These are phyloP conservation scores for Formica exsecta DNA, from an alignment of 1,140 invertebrate species.

Conservation along the genomic window DNA sequence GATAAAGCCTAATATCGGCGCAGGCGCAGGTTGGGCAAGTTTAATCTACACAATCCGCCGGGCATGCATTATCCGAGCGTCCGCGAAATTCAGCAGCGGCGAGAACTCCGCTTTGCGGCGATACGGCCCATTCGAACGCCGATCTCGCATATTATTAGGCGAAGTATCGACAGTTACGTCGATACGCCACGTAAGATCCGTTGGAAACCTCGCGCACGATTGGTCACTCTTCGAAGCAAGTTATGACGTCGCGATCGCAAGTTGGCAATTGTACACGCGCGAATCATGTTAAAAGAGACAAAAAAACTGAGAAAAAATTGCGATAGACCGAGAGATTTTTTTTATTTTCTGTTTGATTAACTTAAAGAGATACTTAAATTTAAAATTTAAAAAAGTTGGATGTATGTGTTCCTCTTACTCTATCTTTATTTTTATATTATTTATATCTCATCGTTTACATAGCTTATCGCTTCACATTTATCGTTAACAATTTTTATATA, in stretches of 20 bases:
- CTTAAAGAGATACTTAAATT: not conserved
- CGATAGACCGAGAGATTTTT: not conserved
- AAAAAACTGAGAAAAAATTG: not conserved
- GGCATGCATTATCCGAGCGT: slow-evolving; percentile 30
- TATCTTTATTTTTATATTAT: not conserved
- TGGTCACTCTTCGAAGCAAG: slow-evolving; percentile 27
- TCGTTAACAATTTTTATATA: no score
- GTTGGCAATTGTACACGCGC: not conserved
- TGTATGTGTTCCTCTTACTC: not conserved
- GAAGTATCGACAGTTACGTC: slow-evolving; percentile 56
- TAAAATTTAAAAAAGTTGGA: not conserved
- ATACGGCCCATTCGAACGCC: not conserved
- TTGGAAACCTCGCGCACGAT: slow-evolving; percentile 25
- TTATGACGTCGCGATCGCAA: not conserved
- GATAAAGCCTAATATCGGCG: slow-evolving; percentile 32
- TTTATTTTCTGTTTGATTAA: not conserved
- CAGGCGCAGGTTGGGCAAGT: not conserved
- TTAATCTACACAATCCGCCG: slow-evolving; percentile 50
- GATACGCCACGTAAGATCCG: slow-evolving; percentile 41
- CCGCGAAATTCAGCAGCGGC: slow-evolving; percentile 15
- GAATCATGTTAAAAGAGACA: not conserved
- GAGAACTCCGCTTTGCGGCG: not conserved
- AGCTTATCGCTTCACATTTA: not conserved
- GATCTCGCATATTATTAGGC: slow-evolving; percentile 52
- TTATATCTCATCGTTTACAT: not conserved